Conservation (phyloP, 2,113 vertebrate genomes). For the Python bivittatus region DNA sequence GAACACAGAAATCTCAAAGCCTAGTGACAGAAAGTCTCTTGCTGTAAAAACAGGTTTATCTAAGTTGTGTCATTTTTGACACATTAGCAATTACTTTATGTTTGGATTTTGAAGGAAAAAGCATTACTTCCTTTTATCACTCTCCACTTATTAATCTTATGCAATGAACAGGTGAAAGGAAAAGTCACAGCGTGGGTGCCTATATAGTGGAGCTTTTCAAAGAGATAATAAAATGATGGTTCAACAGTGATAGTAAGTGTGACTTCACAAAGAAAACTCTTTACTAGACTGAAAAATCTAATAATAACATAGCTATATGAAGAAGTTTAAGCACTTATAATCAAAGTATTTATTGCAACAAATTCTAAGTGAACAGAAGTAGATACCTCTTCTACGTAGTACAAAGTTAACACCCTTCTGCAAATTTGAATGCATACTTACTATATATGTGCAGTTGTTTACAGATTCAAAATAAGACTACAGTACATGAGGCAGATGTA, state of each 20-base stretch:
- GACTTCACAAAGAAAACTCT: background rate
- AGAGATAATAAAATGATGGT: background rate
- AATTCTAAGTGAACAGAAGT: background rate
- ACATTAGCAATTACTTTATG: slow-evolving; percentile 1
- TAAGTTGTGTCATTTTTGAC: slow-evolving; percentile 18
- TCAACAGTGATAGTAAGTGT: background rate
- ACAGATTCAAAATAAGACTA: background rate
- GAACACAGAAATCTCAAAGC: slow-evolving; percentile 14
- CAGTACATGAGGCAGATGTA: background rate
- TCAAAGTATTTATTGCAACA: background rate
- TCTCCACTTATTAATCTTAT: background rate
- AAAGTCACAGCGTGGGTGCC: background rate
- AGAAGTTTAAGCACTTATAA: background rate
- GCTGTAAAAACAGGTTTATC: slow-evolving; percentile 14
- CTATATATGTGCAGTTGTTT: background rate
- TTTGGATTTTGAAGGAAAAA: slow-evolving; percentile 23
- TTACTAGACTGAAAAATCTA: background rate
- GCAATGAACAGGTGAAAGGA: background rate
- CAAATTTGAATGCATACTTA: background rate
- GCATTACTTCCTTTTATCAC: background rate
- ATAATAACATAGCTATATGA: background rate
- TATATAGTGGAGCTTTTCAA: background rate
- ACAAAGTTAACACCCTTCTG: background rate
- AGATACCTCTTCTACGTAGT: background rate
- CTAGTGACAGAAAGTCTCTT: background rate